Conservation (phyloP, 2,888 invertebrate genomes). For the Danaus chrysippus region DNA sequence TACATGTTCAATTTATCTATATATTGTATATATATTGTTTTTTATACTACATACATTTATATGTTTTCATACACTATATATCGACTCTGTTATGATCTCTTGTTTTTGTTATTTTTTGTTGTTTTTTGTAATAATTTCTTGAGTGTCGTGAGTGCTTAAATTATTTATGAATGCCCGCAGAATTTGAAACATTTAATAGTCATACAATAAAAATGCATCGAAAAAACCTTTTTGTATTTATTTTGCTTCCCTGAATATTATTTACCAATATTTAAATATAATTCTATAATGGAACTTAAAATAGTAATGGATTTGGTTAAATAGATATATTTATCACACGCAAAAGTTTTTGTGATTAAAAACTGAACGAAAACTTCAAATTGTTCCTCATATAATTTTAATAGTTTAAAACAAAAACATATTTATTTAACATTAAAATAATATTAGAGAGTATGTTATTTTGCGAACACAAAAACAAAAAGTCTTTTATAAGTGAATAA, state of each 20-base stretch:
- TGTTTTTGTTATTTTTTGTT: slow-evolving; percentile 18
- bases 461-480: too few relatives aligned
- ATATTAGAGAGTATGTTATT: too few relatives aligned
- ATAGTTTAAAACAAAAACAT: too few relatives aligned
- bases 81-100: slow-evolving; percentile 23
- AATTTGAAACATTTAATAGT: slow-evolving; percentile 33
- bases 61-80: too few relatives aligned
- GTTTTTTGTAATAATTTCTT: slow-evolving; percentile 12
- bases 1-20: slow-evolving; percentile 9
- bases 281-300: not conserved
- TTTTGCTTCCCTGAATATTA: slow-evolving; percentile 1
- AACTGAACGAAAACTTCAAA: too few relatives aligned
- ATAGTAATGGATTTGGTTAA: too few relatives aligned
- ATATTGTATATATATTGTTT: slow-evolving; percentile 14
- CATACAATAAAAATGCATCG: slow-evolving; percentile 41
- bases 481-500: not conserved
- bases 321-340: too few relatives aligned
- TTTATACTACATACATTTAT: slow-evolving; percentile 9
- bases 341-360: too few relatives aligned
- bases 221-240: slow-evolving; percentile 23
- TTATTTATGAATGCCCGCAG: slow-evolving; percentile 42
- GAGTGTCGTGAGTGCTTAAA: slow-evolving; percentile 30
- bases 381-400: too few relatives aligned
- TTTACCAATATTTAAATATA: not conserved
- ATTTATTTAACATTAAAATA: too few relatives aligned